phyloP scores from a whole-genome alignment of 2,888 invertebrate species.

The Resseliella maxima region DNA sequence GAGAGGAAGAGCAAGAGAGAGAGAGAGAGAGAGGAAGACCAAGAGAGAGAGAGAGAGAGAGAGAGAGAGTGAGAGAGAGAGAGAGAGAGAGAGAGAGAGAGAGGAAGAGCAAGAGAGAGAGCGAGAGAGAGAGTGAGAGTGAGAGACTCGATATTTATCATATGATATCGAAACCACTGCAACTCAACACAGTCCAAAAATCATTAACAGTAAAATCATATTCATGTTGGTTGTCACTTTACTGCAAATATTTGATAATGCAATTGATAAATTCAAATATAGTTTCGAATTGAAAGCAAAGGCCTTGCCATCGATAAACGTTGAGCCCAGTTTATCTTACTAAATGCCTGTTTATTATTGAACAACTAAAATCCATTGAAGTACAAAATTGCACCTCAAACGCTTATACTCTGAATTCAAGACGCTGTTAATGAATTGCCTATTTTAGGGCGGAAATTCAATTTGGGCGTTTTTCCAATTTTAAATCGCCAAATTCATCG shows the following conservation, averaged over 20 bases:
- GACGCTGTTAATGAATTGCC: neutral
- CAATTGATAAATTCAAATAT: conserved; percentile 44
- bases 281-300: neutral
- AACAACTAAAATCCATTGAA: too few relatives aligned
- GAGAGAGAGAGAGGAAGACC: neutral
- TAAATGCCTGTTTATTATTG: neutral
- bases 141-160: too few relatives aligned
- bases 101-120: neutral
- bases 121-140: too few relatives aligned
- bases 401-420: neutral
- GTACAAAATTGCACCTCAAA: neutral
- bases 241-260: conserved; percentile 43
- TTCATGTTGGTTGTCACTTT: conserved; percentile 48
- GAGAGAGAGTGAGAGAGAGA: neutral
- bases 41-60: neutral
- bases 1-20: neutral
- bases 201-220: conserved; percentile 29
- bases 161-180: neutral
- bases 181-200: neutral
- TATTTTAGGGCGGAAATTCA: neutral
- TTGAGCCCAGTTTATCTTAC: neutral
- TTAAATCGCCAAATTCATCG: neutral
- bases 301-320: neutral
- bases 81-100: neutral
- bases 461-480: neutral